Base-by-base conservation (phyloP, 2,888 invertebrate genomes). In the Ectemnius cavifrons region DNA sequence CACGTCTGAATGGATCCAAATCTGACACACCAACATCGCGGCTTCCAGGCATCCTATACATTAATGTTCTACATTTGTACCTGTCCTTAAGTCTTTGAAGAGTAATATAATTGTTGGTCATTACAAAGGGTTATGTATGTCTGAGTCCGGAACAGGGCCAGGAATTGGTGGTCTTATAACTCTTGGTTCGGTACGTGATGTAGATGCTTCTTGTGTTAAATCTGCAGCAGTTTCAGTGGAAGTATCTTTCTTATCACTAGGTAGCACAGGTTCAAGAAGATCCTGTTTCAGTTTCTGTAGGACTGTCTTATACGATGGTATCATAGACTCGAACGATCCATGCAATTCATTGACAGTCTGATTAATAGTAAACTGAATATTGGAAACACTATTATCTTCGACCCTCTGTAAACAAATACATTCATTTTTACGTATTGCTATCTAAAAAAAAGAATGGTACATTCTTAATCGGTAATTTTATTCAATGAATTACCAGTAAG, bases 1-100 rank as follows among this genome's bases (percentile, higher is more conserved):
- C 91, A 14, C 91, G 89, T 1, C 92, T 92, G 74, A 97, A 93
- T 0, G 97, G 97, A 91, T 97, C 94, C 85, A 97, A 91, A 91
- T 97, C 97, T 67, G 94, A 93, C 57, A 94, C 92, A 0, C 97
- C 97, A 69, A 96, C 91, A 81, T 78, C 23, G 2, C 23, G 76
- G 64, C 78, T 23, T 14, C 37, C 11, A 37, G 37, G 37, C 11
- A 11, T 37, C 11, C 8, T 37, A 37, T 11, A 37, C 11, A 37
- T 37, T 37, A 37, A 37, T 37, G 37, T 6, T 11, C 8, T 37
- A 11, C 8, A 37, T 37, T 6, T 37, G 5, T 37, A 37, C 8
- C 37, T 11, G 8, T 37, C 11, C 37, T 11, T 11, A 11, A 37
- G 4, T 37, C 37, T 37, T 37, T 11, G 8, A 37, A 37, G 5